phyloP scores from a whole-genome alignment of 1,140 invertebrate species.

The Apocrypta bakeri region DNA sequence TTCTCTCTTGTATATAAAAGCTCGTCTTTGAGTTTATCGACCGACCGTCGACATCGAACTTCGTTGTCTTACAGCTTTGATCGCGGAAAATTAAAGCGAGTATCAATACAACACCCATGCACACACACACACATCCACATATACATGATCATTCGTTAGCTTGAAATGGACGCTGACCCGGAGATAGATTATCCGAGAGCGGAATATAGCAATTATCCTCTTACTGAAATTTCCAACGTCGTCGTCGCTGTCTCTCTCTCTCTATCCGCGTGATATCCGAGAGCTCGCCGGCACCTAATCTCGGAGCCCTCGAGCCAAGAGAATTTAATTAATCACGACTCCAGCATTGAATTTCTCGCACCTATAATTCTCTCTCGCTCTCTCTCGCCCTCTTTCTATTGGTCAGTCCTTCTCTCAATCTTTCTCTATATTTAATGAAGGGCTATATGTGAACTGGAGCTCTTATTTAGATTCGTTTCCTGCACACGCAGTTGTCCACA shows the following conservation, averaged over 20 bases:
- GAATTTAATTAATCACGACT: background rate
- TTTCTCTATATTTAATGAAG: background rate
- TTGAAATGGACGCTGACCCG: background rate
- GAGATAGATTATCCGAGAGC: background rate
- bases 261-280: background rate
- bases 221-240: constrained; percentile 7
- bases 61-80: background rate
- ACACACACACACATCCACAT: no score
- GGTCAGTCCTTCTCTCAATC: background rate
- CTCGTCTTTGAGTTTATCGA: constrained; percentile 20
- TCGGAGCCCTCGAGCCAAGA: background rate
- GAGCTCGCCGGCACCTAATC: background rate
- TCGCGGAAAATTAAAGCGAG: background rate
- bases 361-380: background rate
- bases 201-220: background rate
- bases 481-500: no score
- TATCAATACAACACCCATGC: background rate
- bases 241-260: background rate
- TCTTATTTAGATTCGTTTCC: no score
- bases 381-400: no score
- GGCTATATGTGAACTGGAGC: no score
- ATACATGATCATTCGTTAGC: background rate
- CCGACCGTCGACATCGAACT: no score
- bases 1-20: background rate
- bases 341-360: background rate